Evolutionary conservation across 1,140 invertebrate genomes (phyloP).

Genomic region (Proctacanthus coquilletti): DNA sequence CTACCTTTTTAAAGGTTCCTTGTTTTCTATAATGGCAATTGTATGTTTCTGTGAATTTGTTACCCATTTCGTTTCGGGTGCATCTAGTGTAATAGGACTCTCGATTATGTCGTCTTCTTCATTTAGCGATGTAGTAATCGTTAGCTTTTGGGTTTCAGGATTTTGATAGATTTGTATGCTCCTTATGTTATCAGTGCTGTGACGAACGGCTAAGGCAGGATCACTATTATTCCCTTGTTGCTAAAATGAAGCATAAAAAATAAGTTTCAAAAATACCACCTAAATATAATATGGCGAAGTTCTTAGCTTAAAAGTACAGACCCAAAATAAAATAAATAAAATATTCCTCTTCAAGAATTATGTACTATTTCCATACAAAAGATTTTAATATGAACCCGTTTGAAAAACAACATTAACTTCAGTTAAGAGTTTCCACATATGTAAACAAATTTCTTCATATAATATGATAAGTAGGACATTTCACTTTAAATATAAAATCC

Average conservation of each 20-base stretch:
- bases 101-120: constrained; percentile 3
- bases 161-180: background rate
- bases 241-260: background rate
- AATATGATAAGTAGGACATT: too few relatives aligned
- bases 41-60: background rate
- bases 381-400: background rate
- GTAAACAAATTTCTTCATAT: too few relatives aligned
- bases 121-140: background rate
- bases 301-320: background rate
- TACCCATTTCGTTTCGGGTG: background rate
- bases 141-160: background rate
- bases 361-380: background rate
- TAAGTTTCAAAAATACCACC: background rate
- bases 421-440: background rate
- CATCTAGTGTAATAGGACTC: constrained; percentile 1
- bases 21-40: background rate
- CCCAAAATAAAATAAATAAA: background rate
- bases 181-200: background rate
- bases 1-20: too few relatives aligned
- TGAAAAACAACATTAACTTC: background rate
- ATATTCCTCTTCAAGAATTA: background rate
- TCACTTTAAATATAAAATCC: too few relatives aligned
- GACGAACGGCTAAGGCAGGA: background rate
- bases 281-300: background rate
- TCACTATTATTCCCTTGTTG: background rate